phyloP scores from a whole-genome alignment of 2,113 vertebrate genomes.

The Percopsis transmontana region DNA sequence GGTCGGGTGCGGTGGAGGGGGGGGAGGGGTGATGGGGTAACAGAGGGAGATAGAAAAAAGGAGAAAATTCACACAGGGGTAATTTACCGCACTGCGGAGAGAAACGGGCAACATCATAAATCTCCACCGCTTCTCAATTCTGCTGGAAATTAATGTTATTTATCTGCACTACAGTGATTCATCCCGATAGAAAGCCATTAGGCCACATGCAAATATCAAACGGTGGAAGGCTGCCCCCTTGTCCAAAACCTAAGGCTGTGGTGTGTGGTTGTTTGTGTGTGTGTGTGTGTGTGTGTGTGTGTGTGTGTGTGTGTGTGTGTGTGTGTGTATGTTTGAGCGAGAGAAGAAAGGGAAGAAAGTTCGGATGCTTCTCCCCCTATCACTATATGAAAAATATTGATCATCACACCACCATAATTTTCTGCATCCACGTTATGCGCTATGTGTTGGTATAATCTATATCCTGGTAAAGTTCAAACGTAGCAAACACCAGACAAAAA shows the following conservation, averaged over 20 bases:
- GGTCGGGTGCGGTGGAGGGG: slow-evolving; percentile 22
- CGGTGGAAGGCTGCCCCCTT: not conserved
- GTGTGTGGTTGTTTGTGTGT: slow-evolving; percentile 10
- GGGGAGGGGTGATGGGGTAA: slow-evolving; percentile 58
- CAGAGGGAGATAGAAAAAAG: slow-evolving; percentile 47
- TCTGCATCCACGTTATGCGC: too few relatives aligned
- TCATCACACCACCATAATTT: too few relatives aligned
- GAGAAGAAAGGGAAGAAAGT: not conserved
- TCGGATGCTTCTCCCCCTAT: not conserved
- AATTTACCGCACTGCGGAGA: slow-evolving; percentile 78
- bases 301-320: slow-evolving; percentile 8
- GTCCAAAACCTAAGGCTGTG: slow-evolving; percentile 19
- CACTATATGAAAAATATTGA: not conserved
- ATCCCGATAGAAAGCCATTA: too few relatives aligned
- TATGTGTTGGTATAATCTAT: too few relatives aligned
- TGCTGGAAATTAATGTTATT: slow-evolving; percentile 62
- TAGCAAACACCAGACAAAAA: too few relatives aligned
- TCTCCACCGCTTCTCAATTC: slow-evolving; percentile 57
- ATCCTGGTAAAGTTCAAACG: too few relatives aligned
- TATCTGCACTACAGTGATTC: slow-evolving; percentile 38
- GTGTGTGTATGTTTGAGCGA: not conserved
- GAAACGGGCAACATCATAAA: slow-evolving; percentile 63
- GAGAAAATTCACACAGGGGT: slow-evolving; percentile 65
- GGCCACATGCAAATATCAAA: not conserved
- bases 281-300: slow-evolving; percentile 17